These are phyloP conservation scores for Periphyllus acericola DNA, from an alignment of 2,888 invertebrate genomes.

Conservation along the genomic window DNA sequence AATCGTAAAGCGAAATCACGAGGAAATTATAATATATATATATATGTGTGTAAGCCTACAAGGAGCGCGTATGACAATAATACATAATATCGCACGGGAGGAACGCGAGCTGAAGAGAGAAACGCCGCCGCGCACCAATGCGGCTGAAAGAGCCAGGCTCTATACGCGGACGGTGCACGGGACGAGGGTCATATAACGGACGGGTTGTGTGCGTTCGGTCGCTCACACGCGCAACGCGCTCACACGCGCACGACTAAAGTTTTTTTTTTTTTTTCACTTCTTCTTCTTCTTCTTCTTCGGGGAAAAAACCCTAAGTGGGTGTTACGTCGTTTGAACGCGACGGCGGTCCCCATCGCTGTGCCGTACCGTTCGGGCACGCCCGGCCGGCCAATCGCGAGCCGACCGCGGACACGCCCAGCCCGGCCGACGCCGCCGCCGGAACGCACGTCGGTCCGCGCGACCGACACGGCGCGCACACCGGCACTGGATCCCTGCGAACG, in stretches of 20 bases:
- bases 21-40: too few species aligned
- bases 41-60: too few species aligned
- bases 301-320: constrained; percentile 56
- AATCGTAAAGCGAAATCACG: too few species aligned
- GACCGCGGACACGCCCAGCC: constrained; percentile 32
- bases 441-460: not conserved
- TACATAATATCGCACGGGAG: too few species aligned
- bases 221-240: not conserved
- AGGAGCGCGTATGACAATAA: too few species aligned
- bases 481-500: constrained; percentile 56
- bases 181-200: too few species aligned
- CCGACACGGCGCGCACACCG: constrained; percentile 33
- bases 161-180: too few species aligned
- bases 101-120: too few species aligned
- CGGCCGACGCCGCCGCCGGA: not conserved
- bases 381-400: constrained; percentile 48
- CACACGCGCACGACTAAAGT: not conserved
- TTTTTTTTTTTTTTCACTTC: not conserved
- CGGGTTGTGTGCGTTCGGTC: too few species aligned
- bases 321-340: constrained; percentile 45
- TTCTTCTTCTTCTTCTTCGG: not conserved
- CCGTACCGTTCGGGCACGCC: constrained; percentile 38
- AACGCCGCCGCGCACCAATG: too few species aligned
- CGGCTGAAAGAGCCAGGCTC: too few species aligned
- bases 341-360: constrained; percentile 52